Evolutionary conservation across 1,140 invertebrate species (phyloP).

Genomic region (Euwallacea similis): DNA sequence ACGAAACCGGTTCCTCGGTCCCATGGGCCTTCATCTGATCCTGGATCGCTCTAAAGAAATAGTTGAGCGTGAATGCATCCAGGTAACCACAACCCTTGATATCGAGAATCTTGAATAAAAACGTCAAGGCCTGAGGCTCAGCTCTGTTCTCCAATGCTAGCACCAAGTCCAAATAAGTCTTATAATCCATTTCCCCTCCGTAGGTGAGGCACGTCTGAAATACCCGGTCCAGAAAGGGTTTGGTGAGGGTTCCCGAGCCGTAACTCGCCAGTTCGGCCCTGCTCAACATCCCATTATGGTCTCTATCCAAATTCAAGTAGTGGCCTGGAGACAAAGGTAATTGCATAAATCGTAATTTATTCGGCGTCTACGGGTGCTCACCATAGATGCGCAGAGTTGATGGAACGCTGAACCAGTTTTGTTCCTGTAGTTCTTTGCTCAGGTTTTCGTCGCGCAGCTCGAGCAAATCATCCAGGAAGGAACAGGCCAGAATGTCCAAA

Average conservation of each 20-base stretch:
- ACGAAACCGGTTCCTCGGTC: slow-evolving; percentile 83
- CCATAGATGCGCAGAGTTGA: slow-evolving; percentile 87
- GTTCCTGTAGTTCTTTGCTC: slow-evolving; percentile 78
- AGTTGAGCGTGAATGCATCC: slow-evolving; percentile 88
- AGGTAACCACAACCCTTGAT: slow-evolving; percentile 86
- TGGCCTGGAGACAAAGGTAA: slow-evolving; percentile 57
- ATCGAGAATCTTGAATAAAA: slow-evolving; percentile 91
- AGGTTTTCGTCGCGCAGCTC: slow-evolving; percentile 86
- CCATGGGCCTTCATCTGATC: slow-evolving; percentile 84
- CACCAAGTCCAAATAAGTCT: slow-evolving; percentile 94
- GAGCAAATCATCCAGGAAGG: slow-evolving; percentile 89
- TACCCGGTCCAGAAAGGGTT: slow-evolving; percentile 87
- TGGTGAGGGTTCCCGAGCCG: slow-evolving; percentile 88
- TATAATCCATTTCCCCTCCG: slow-evolving; percentile 97
- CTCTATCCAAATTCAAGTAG: slow-evolving; percentile 90
- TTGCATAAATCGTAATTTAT: too few relatives aligned
- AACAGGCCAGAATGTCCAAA: slow-evolving; percentile 86
- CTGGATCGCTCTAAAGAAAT: slow-evolving; percentile 88
- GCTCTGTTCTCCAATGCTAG: slow-evolving; percentile 90
- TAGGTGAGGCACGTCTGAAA: slow-evolving; percentile 96
- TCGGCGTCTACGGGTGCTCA: not conserved
- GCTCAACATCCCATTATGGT: slow-evolving; percentile 95
- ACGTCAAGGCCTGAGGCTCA: slow-evolving; percentile 89
- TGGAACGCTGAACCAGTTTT: slow-evolving; percentile 94
- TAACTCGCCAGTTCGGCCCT: slow-evolving; percentile 84